Base-by-base conservation (phyloP, 1,140 invertebrate genomes). In the Brachionus asplanchnoidis region DNA sequence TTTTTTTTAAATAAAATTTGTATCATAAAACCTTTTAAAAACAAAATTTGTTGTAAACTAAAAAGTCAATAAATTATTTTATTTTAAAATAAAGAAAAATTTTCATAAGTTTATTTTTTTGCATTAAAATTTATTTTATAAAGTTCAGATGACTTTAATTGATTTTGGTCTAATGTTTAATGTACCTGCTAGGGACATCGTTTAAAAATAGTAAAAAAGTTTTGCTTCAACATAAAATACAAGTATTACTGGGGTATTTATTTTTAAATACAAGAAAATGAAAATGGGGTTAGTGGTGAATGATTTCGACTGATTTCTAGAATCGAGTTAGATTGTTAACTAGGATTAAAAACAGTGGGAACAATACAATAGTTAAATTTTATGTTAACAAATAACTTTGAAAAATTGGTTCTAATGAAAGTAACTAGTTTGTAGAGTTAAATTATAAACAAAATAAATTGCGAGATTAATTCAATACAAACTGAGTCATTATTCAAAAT, bases 401-500 rank as follows among this genome's bases (percentile, higher is more conserved):
- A 60, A 60, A 60, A 60, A 60, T 60, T 60, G 17, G 17, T 26
- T 53, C n/a, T 23, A 60, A 20, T 60, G 53, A 60, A 60, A 60
- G 17, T 60, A 26, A 60, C 53, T 60, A 60, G 53, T 60, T 60
- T 60, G 3, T 40, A 17, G 20, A 40, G 66, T 40, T 68, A 0
- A 68, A 68, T 14, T 6, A 68, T 68, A 68, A 28, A 68, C 66
- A 36, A 28, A 68, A 68, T 68, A 68, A 68, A 23, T 68, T 68
- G 26, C 26, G 11, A 66, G 60, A 28, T 70, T 73, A 40, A 40
- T 68, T 68, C 23, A 32, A 32, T 68, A 68, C 9, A 40, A 40
- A 73, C 68, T 20, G 32, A 73, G 40, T 42, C 40, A 73, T 73
- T 73, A 73, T 73, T 73, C 36, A 73, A 40, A 20, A 73, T 20